Evolutionary conservation across 1,140 invertebrate species (phyloP).

Genomic region (Meloidogyne hapla): DNA sequence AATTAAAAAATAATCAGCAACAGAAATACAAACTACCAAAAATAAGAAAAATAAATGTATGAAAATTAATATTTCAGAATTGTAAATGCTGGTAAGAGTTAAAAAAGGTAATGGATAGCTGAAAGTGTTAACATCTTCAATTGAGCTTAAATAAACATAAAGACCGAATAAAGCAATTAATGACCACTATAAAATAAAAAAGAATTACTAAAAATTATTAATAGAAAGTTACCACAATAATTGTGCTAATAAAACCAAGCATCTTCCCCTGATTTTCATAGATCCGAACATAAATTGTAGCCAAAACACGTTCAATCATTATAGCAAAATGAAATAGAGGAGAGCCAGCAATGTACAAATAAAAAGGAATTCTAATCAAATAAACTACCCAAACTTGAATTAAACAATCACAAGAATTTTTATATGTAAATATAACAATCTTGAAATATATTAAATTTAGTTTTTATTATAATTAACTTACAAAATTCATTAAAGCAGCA

Average conservation of each 20-base stretch:
- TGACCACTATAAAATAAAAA: background rate
- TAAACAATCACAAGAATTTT: slow-evolving; percentile 20
- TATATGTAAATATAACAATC: slow-evolving; percentile 9
- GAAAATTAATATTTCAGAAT: background rate
- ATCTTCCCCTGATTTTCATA: slow-evolving; percentile 17
- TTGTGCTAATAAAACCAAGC: slow-evolving; percentile 2
- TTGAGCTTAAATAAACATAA: too few species aligned
- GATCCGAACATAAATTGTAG: slow-evolving; percentile 21
- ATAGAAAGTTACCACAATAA: slow-evolving; percentile 3
- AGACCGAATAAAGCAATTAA: background rate
- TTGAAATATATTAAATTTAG: background rate
- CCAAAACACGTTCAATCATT: slow-evolving; percentile 15
- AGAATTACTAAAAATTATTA: background rate
- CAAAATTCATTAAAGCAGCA: slow-evolving; percentile 3
- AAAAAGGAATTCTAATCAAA: slow-evolving; percentile 16
- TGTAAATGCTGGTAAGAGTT: slow-evolving; percentile 14
- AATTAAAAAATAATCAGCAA: slow-evolving; percentile 25
- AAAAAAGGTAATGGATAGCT: slow-evolving; percentile 1
- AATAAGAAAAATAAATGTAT: slow-evolving; percentile 19
- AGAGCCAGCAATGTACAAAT: slow-evolving; percentile 18
- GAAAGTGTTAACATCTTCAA: too few species aligned
- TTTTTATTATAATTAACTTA: background rate
- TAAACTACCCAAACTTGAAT: slow-evolving; percentile 23
- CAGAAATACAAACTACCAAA: slow-evolving; percentile 22
- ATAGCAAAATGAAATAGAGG: slow-evolving; percentile 22